phyloP scores from a whole-genome alignment of 1,140 invertebrate species.

The Oreohelix idahoensis region DNA sequence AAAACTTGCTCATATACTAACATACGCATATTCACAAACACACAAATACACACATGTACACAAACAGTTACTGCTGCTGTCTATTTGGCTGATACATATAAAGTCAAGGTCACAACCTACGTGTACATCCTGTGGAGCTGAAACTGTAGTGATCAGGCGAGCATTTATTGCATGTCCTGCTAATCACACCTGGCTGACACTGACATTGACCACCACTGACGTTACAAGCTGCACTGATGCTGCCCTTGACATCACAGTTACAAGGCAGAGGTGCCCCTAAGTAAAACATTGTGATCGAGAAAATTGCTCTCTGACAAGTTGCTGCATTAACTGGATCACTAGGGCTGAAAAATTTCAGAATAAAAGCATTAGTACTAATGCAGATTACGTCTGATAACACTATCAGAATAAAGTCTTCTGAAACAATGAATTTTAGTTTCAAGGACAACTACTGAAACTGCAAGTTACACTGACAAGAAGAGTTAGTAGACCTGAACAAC shows the following conservation, averaged over 20 bases:
- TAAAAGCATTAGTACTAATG: not conserved
- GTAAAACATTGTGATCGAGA: conserved; percentile 37
- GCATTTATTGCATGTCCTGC: conserved; percentile 33
- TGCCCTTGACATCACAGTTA: conserved; percentile 35
- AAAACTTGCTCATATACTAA: too few species aligned
- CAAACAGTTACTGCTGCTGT: too few species aligned
- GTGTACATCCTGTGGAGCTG: conserved; percentile 29
- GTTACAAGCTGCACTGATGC: conserved; percentile 1
- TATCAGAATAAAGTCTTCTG: too few species aligned
- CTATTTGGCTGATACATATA: too few species aligned
- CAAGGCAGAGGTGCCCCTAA: conserved; percentile 23
- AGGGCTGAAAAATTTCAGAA: conserved; percentile 19
- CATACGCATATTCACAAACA: too few species aligned
- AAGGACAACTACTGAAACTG: too few species aligned
- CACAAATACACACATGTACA: too few species aligned
- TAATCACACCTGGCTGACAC: conserved; percentile 25
- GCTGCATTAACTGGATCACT: not conserved
- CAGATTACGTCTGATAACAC: too few species aligned
- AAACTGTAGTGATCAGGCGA: conserved; percentile 27
- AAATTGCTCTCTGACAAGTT: conserved; percentile 12
- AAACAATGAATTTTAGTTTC: too few species aligned
- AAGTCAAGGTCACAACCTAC: not conserved
- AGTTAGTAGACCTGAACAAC: too few species aligned
- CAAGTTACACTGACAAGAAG: too few species aligned
- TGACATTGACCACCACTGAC: conserved; percentile 29